Evolutionary conservation across 2,888 invertebrate species (phyloP), one percentile per base, ranked within the genome.

Genomic region (Nasonovia ribisnigri): DNA sequence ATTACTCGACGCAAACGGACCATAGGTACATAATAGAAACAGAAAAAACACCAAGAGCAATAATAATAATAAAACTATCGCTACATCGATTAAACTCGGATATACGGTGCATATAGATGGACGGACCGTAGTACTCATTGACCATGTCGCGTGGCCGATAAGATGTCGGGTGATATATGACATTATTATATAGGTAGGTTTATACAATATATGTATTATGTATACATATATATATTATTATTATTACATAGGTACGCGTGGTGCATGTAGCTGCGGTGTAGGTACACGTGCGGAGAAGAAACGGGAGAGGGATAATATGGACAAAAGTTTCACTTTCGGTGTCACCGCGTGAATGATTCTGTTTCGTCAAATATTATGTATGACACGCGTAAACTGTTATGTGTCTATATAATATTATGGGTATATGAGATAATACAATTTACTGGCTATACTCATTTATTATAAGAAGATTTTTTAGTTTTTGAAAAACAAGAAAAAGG

Each of bases 311-410:
- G 24, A 43, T 46, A 46, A 46, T 43, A 90, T 8, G 57, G 77
- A 24, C 51, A 48, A 90, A 90, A 90, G 36, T 90, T 90, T 90
- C 90, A 90, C 90, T 90, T 90, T 90, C 77, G 48, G 36, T 77
- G 90, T 90, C 90, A 46, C 60, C 60, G 60, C 26, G 42, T 0
- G 11, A 51, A 84, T 43, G 26, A 26, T 84, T 57, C 26, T 57
- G 57, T 57, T 84, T 43, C 24, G 84, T 43, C 42, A 24, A 84
- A 42, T 43, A 84, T 11, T 16, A 43, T 84, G 24, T 26, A 29
- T 26, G n/a, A 6, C 77, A 36, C 20, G 20, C 77, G 8, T 77
- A 36, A 77, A 77, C 20, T 77, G 36, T 77, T 20, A 36, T 24
- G 36, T 20, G 20, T 8, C 36, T 77, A 77, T 36, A 20, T 77